These are phyloP conservation scores for Alectoris magna DNA, from an alignment of 2,797 vertebrate species.

Conservation along the genomic window DNA sequence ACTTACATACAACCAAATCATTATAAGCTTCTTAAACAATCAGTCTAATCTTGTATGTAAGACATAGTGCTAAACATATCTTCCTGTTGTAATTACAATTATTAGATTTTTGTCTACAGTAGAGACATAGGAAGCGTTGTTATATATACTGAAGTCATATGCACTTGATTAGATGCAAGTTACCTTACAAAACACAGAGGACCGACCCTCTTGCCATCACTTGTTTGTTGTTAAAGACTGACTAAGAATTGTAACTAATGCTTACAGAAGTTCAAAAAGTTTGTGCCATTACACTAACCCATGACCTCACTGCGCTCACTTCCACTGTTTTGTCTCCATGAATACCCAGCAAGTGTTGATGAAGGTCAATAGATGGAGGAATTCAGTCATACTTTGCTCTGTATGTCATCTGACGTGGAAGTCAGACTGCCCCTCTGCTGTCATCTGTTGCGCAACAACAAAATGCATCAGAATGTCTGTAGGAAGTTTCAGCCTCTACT, in stretches of 20 bases:
- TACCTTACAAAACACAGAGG: rapidly evolving
- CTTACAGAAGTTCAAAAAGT: not conserved
- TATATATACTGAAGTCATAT: rapidly evolving
- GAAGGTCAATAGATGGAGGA: too few species aligned
- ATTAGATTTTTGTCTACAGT: not conserved
- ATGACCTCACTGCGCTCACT: too few species aligned
- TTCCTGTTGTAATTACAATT: not conserved
- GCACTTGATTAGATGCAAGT: rapidly evolving
- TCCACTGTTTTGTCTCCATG: too few species aligned
- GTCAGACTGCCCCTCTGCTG: not conserved
- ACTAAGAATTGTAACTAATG: rapidly evolving
- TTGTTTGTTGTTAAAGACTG: not conserved
- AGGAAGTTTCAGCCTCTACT: not conserved
- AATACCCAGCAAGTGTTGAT: too few species aligned
- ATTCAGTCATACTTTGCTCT: too few species aligned
- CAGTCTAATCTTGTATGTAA: not conserved
- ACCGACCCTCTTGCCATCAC: not conserved
- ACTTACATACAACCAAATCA: too few species aligned
- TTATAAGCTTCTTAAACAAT: not conserved
- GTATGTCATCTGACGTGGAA: too few species aligned
- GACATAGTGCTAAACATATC: rapidly evolving
- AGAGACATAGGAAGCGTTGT: not conserved
- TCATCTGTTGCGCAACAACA: not conserved
- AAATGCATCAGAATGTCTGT: not conserved
- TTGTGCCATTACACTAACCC: not conserved